Percentiles rank a stretch among this genome's conserved stretches.
phyloP scores from a whole-genome alignment of 2,888 invertebrate species.

The Eupithecia exiguata region DNA sequence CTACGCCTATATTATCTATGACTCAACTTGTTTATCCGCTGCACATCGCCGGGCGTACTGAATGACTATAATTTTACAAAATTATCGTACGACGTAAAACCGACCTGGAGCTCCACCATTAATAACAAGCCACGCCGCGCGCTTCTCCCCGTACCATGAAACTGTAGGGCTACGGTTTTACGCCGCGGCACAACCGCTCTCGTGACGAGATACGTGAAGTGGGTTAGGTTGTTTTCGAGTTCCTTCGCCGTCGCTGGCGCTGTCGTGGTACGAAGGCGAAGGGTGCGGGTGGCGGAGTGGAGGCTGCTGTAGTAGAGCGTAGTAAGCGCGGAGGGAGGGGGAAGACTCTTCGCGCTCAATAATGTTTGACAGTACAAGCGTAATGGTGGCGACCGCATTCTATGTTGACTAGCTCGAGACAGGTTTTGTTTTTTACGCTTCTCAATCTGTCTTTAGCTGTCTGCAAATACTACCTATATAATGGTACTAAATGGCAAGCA shows the following conservation, averaged over 20 bases:
- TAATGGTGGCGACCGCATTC: constrained; percentile 44
- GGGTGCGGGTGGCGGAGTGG: constrained; percentile 56
- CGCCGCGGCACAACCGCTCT: constrained; percentile 9
- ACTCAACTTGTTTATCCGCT: constrained; percentile 64
- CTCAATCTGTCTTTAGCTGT: not conserved
- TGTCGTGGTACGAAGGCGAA: constrained; percentile 55
- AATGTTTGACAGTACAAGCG: constrained; percentile 58
- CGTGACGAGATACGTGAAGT: constrained; percentile 23
- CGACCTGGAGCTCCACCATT: constrained; percentile 54
- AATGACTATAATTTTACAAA: constrained; percentile 68
- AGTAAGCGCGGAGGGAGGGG: constrained; percentile 61
- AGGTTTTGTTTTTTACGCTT: constrained; percentile 15
- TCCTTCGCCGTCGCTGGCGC: constrained; percentile 16
- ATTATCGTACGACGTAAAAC: constrained; percentile 67
- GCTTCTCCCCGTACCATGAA: constrained; percentile 48
- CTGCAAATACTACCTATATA: not conserved
- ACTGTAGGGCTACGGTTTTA: constrained; percentile 37
- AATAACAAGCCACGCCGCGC: constrained; percentile 48
- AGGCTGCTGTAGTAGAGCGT: constrained; percentile 75
- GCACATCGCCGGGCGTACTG: constrained; percentile 53
- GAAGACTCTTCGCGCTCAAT: constrained; percentile 61
- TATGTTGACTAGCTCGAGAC: constrained; percentile 28
- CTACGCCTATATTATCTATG: constrained; percentile 48
- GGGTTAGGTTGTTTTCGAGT: constrained; percentile 30
- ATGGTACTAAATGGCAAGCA: not conserved